Percentiles rank a stretch among this genome's conserved stretches.
Evolutionary conservation across 2,888 invertebrate species (phyloP).

Genomic region (Brenthis daphne): DNA sequence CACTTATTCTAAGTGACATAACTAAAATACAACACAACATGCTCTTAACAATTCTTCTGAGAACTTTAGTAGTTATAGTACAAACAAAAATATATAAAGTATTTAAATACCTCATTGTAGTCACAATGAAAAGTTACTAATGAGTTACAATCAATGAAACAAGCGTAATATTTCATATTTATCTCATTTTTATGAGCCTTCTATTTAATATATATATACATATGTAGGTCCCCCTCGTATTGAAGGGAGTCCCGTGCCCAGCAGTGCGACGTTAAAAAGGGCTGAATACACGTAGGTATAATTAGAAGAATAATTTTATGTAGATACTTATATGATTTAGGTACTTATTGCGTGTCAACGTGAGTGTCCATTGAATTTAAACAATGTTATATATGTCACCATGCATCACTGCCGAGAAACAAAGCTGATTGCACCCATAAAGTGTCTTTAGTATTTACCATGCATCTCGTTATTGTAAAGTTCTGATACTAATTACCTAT

Average conservation of each 20-base stretch:
- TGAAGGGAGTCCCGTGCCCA: no score
- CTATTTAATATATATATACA: no score
- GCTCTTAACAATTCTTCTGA: no score
- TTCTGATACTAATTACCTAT: conserved; percentile 1
- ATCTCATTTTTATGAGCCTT: no score
- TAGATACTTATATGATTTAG: neutral
- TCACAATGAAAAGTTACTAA: no score
- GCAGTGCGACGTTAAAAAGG: no score
- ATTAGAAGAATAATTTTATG: neutral
- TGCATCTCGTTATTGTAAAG: conserved; percentile 12
- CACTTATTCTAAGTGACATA: neutral
- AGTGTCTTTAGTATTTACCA: conserved; percentile 28
- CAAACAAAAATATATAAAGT: no score
- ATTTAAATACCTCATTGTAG: no score
- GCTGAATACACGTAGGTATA: neutral
- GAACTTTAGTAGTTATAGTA: no score
- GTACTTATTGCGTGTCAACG: conserved; percentile 12
- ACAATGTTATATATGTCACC: conserved; percentile 42
- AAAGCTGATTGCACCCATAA: conserved; percentile 38
- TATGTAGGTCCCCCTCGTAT: no score
- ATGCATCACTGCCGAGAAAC: conserved; percentile 43
- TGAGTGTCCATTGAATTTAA: conserved; percentile 31
- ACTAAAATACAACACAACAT: neutral
- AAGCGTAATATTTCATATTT: no score
- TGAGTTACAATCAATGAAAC: no score